Conservation (phyloP, 37 sponge, comb jelly and placozoan species). For the Beroe forskalii region DNA sequence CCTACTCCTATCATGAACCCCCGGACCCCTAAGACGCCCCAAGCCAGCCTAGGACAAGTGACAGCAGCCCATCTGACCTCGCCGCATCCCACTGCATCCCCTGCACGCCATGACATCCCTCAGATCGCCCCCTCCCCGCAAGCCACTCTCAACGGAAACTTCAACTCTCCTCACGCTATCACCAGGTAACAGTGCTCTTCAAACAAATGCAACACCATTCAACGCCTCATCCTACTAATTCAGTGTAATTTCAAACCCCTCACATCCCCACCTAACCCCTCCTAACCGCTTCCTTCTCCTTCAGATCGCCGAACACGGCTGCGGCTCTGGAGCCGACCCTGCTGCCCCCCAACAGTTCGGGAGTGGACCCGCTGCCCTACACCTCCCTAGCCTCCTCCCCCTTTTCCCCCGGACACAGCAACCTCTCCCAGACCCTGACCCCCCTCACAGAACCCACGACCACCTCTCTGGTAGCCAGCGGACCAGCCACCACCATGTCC, state of each 20-base stretch:
- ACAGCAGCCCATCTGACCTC: conserved; percentile 62
- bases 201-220: neutral
- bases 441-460: conserved; percentile 48
- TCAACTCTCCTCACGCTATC: conserved; percentile 39
- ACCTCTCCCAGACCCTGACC: conserved; percentile 47
- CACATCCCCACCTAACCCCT: neutral
- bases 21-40: conserved; percentile 42
- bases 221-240: conserved; percentile 16
- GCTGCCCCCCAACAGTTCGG: neutral
- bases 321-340: neutral
- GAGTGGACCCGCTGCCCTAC: neutral
- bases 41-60: conserved; percentile 39
- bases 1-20: conserved; percentile 52
- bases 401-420: conserved; percentile 48
- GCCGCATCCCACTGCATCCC: conserved; percentile 6
- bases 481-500: conserved; percentile 22
- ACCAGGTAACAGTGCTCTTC: conserved; percentile 19
- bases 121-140: conserved; percentile 60
- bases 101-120: conserved; percentile 11
- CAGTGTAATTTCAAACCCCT: neutral
- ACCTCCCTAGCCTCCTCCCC: conserved; percentile 8
- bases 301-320: conserved; percentile 27
- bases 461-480: neutral
- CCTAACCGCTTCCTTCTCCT: neutral
- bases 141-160: conserved; percentile 51